Base-by-base conservation (phyloP, 2,797 vertebrate species). In the Tokudaia tokunoshimensis region DNA sequence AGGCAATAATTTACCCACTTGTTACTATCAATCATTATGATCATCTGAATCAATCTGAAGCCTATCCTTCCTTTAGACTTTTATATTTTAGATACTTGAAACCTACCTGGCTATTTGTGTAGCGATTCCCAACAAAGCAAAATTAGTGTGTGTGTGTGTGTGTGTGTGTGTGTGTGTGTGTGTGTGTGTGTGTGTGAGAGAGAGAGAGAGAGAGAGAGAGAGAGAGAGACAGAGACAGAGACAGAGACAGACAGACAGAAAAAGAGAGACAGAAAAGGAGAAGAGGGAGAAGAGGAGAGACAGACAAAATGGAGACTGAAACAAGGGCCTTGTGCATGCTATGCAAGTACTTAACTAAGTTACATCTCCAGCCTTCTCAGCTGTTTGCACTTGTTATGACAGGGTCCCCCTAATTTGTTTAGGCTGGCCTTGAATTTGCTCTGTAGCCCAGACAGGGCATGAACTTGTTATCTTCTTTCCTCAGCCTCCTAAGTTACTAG, bases 81-180 rank as follows among this genome's bases (percentile, higher is more conserved):
- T 84, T 67, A 47, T 44, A 22, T 94, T 95, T 95, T n/a, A 83
- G 59, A 94, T 92, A 80, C 65, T 94, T 96, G 70, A 47, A 90
- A 34, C n/a, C 59, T 80, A 93, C 19, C 63, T 91, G 29, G 89
- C 55, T 2, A 59, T 74, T 82, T 82, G 24, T 91, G 57, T 34
- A 29, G 61, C 94, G 9, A 72, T 94, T 97, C 29, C 52, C 59
- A 87, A 94, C 70, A 50, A 94, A 95, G 17, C 83, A 6, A 12
- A n/a, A 20, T 34, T 5, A 50, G 63, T 50, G 31, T 52, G 44
- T 15, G 11, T 52, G 19, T 67, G 57, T 83, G 80, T 78, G 47
- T 52, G 76, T 50, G 13, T 78, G 44, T 76, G 24, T 29, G 75
- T 47, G 37, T 72, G 70, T 72, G 70, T 72, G 70, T 80, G 10